A percentile compares a stretch with the other conserved stretches of the same genome.
Evolutionary conservation across 2,888 invertebrate species (phyloP).

Genomic region (Trissonchulus latispiculum): DNA sequence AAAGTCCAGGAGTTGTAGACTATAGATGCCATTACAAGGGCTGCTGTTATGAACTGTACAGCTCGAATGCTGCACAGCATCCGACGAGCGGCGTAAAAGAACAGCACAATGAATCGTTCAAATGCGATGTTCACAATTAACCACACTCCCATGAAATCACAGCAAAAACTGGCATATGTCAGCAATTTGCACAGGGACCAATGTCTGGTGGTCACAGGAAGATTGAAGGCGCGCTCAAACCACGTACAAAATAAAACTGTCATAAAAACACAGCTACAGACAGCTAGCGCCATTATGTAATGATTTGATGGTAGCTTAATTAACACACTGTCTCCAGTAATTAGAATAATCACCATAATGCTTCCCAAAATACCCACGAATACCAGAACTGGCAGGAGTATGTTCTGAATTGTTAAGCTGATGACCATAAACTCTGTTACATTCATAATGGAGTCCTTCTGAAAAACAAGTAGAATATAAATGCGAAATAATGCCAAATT

Average conservation of each 20-base stretch:
- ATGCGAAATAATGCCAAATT: too few relatives aligned
- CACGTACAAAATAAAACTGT: background rate
- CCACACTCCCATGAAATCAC: background rate
- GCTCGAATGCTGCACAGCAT: background rate
- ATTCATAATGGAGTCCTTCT: too few relatives aligned
- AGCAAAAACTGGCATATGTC: background rate
- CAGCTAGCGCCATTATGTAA: background rate
- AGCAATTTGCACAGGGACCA: background rate
- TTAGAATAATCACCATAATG: background rate
- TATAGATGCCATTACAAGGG: background rate
- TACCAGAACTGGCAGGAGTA: background rate
- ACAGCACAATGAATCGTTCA: background rate
- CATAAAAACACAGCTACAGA: background rate
- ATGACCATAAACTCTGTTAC: too few relatives aligned
- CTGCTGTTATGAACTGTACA: background rate
- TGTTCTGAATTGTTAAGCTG: background rate
- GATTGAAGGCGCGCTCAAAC: background rate
- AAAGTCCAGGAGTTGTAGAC: background rate
- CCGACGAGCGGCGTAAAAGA: background rate
- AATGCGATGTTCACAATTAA: background rate
- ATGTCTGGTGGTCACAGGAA: background rate
- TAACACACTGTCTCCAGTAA: background rate
- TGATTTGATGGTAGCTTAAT: background rate
- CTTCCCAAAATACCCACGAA: background rate
- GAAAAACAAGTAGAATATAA: too few relatives aligned